Conservation (phyloP, 2,797 vertebrate genomes). For the Megalops cyprinoides region DNA sequence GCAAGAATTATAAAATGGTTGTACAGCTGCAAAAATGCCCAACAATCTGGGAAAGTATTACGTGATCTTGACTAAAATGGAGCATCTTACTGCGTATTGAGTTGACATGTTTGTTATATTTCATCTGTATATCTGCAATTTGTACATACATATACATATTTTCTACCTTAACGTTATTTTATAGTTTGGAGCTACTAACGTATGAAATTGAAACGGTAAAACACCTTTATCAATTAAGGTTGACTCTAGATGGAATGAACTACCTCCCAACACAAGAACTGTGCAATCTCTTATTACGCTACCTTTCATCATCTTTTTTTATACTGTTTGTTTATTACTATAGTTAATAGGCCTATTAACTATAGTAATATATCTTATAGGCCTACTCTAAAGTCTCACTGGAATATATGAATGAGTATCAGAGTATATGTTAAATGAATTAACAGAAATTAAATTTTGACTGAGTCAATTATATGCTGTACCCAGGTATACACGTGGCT, state of each 20-base stretch:
- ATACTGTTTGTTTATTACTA: background rate
- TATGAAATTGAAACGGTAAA: too few species aligned
- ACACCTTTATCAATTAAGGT: too few species aligned
- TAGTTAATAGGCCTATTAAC: too few species aligned
- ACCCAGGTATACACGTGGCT: background rate
- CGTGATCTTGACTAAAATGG: conserved; percentile 76
- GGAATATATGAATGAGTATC: background rate
- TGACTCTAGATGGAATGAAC: too few species aligned
- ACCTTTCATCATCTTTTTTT: background rate
- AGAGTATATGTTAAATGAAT: background rate
- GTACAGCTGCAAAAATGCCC: conserved; percentile 90
- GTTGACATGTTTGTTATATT: too few species aligned
- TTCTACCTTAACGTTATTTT: too few species aligned
- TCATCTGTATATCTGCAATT: too few species aligned
- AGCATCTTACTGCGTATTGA: too few species aligned
- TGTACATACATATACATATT: too few species aligned
- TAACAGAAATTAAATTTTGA: background rate
- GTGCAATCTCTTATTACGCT: background rate
- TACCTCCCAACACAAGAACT: background rate
- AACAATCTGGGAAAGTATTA: conserved; percentile 72
- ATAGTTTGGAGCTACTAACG: too few species aligned
- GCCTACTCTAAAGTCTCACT: background rate
- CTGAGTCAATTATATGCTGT: background rate
- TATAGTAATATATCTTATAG: too few species aligned
- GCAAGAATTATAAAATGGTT: conserved; percentile 97